Conservation (phyloP, 2,888 invertebrate species). For the Sesamia inferens region DNA sequence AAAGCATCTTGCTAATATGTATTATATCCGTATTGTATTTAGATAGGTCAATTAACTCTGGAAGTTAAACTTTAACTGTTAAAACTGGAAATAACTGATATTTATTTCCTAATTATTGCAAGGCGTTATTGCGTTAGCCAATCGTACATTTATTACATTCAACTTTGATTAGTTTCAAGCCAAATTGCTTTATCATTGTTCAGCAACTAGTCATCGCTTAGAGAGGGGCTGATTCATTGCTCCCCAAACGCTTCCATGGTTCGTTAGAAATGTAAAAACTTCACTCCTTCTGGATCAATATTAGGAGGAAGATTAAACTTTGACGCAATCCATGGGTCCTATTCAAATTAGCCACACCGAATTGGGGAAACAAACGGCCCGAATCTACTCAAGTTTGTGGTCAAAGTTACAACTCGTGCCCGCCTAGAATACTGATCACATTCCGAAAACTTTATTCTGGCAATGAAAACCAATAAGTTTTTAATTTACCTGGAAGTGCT, state of each 20-base stretch:
- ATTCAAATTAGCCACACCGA: slow-evolving; percentile 77
- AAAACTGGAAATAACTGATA: slow-evolving; percentile 20
- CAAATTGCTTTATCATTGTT: slow-evolving; percentile 64
- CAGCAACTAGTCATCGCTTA: slow-evolving; percentile 60
- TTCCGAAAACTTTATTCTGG: slow-evolving; percentile 54
- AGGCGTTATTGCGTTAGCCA: slow-evolving; percentile 36
- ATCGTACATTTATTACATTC: slow-evolving; percentile 35
- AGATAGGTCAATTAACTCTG: too few species aligned
- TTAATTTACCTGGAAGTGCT: slow-evolving; percentile 65
- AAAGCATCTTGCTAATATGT: background rate
- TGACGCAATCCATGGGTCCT: slow-evolving; percentile 70
- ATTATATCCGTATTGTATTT: too few species aligned
- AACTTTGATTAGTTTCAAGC: slow-evolving; percentile 49
- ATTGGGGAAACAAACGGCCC: slow-evolving; percentile 72
- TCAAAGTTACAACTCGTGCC: slow-evolving; percentile 69
- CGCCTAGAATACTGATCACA: slow-evolving; percentile 72
- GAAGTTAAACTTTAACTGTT: background rate
- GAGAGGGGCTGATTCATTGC: slow-evolving; percentile 71
- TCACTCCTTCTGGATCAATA: slow-evolving; percentile 80
- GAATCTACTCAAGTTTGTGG: slow-evolving; percentile 70
- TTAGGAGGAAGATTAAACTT: slow-evolving; percentile 80
- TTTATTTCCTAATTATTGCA: slow-evolving; percentile 12
- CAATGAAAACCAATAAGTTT: slow-evolving; percentile 59
- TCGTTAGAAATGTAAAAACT: slow-evolving; percentile 85
- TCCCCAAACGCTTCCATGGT: slow-evolving; percentile 75